phyloP scores from a whole-genome alignment of 2,113 vertebrate genomes.

The Phainopepla nitens region DNA sequence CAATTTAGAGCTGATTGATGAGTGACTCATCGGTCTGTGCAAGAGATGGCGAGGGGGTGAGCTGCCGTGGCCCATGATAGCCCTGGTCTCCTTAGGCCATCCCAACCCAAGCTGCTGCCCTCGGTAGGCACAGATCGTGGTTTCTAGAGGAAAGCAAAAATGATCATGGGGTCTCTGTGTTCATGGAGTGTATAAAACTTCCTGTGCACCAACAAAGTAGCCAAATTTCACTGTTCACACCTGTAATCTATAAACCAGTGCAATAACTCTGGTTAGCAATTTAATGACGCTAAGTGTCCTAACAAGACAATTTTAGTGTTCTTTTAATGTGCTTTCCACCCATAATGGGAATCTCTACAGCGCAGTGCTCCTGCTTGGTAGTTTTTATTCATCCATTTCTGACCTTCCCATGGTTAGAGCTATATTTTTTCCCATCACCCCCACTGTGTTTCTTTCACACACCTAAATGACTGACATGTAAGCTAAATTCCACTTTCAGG shows the following conservation, averaged over 20 bases:
- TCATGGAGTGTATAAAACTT: not conserved
- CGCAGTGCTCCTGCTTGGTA: not conserved
- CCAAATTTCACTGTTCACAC: not conserved
- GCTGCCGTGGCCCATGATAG: not conserved
- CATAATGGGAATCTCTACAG: not conserved
- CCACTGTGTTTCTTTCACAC: not conserved
- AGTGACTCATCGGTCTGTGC: not conserved
- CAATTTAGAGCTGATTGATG: not conserved
- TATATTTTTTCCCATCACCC: not conserved
- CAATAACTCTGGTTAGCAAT: not conserved
- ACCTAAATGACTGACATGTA: not conserved
- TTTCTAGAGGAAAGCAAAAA: not conserved
- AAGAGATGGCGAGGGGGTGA: not conserved
- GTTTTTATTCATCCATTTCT: not conserved
- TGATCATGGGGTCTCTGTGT: not conserved
- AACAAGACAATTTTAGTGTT: not conserved
- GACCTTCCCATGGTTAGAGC: not conserved
- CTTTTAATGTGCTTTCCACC: not conserved
- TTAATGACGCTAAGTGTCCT: not conserved
- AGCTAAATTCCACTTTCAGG: not conserved
- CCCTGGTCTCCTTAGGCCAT: not conserved
- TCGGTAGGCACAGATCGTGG: not conserved
- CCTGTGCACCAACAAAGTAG: not conserved
- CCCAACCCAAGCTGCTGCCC: not conserved
- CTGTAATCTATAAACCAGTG: not conserved